These are phyloP conservation scores for Pseudolycoriella hygida DNA, from an alignment of 2,888 invertebrate species.

Conservation along the genomic window DNA sequence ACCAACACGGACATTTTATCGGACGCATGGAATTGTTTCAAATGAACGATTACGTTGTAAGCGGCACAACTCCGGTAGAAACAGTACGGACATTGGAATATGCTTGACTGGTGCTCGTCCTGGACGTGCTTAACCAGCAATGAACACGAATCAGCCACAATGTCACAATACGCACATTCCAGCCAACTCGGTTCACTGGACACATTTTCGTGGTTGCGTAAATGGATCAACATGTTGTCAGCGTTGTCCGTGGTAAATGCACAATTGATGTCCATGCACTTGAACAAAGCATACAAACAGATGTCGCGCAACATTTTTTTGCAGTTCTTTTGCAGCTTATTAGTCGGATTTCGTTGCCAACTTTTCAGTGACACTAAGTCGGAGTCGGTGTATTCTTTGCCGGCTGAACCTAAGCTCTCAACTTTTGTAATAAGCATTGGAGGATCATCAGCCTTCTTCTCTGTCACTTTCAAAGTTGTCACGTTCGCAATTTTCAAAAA, in stretches of 20 bases:
- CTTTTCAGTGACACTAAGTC: conserved; percentile 16
- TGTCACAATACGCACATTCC: conserved; percentile 40
- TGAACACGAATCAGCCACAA: conserved; percentile 26
- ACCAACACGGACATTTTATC: not conserved
- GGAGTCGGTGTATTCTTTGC: too few species aligned
- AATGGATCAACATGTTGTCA: conserved; percentile 27
- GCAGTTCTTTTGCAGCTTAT: conserved; percentile 5
- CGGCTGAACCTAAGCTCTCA: too few species aligned
- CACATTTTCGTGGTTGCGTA: conserved; percentile 19
- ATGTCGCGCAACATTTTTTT: conserved; percentile 7
- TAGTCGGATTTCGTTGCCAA: conserved; percentile 7
- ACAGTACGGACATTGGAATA: conserved; percentile 45
- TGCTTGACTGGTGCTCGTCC: conserved; percentile 39
- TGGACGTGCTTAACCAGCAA: conserved; percentile 40
- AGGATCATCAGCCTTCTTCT: too few species aligned
- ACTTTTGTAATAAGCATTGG: too few species aligned
- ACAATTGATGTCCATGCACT: conserved; percentile 37
- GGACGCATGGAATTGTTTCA: conserved; percentile 7
- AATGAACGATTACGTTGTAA: conserved; percentile 9
- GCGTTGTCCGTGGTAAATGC: conserved; percentile 27
- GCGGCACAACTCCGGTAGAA: conserved; percentile 38
- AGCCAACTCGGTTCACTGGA: conserved; percentile 24
- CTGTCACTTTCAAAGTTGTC: too few species aligned
- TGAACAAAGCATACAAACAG: conserved; percentile 24
- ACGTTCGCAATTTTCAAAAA: too few species aligned